Base-by-base conservation (phyloP, 2,888 invertebrate species). In the Macrosoma leucophasiata region DNA sequence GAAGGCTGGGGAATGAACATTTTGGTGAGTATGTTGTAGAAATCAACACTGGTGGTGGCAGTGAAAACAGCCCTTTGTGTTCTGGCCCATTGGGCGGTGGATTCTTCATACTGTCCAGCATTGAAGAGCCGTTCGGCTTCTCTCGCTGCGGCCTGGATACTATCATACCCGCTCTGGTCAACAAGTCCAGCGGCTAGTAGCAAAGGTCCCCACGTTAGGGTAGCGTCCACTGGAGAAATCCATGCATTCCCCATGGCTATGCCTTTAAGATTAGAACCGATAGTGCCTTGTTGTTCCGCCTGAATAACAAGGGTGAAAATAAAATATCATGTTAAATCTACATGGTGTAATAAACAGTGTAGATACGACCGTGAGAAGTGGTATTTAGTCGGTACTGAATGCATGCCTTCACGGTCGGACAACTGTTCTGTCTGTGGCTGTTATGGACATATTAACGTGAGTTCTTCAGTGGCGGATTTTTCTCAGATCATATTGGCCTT, bases 201-300 rank as follows among this genome's bases (percentile, higher is more conserved):
- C 52, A 90, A 89, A 0, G 92, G 92, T 0, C 90, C 94, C 95
- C 95, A 96, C 0, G 92, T 90, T 17, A 92, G 71, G 0, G 94
- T 92, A 0, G 92, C 91, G 60, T 96, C 95, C 29, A 95, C 87
- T 0, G 96, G 95, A 1, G 92, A 92, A 41, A 96, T 93, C 96
- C 96, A 96, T 0, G 95, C 90, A 68, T 96, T 96, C 1, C 95
- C 95, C 66, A 96, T 85, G 0, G 89, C 92, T 12, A 96, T 88
- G 1, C 95, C 95, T 52, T 86, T 84, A 29, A 97, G 84, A 50
- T 92, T 91, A 20, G 90, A 90, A 25, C 78, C 72, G 13, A 94
- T 86, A 18, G 85, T 81, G 0, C 88, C 88, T 0, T 69, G 68
- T 43, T 85, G 58, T 50, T 92, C 88, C n/a, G 90, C 90, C 88